phyloP scores from a whole-genome alignment of 2,888 invertebrate species.

The Archips crataeganus region DNA sequence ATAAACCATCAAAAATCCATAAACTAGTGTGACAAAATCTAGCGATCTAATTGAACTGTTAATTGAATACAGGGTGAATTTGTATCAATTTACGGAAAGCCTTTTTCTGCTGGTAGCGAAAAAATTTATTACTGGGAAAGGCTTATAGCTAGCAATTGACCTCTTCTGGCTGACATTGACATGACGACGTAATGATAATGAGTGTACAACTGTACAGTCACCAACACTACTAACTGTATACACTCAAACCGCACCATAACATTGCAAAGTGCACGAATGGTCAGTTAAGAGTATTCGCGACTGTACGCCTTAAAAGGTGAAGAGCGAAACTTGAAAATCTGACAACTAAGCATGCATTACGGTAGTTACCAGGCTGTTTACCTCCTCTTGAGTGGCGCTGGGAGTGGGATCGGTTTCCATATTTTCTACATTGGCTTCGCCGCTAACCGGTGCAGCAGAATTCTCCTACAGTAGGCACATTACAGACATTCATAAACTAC shows the following conservation, averaged over 20 bases:
- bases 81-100: too few relatives aligned
- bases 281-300: not conserved
- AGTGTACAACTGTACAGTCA: not conserved
- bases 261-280: not conserved
- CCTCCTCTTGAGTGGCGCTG: conserved; percentile 57
- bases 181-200: not conserved
- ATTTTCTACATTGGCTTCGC: conserved; percentile 54
- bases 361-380: conserved; percentile 47
- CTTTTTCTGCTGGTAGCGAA: too few relatives aligned
- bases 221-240: not conserved
- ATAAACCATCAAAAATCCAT: not conserved
- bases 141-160: not conserved
- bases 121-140: not conserved
- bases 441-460: conserved; percentile 57
- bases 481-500: conserved; percentile 53
- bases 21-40: not conserved
- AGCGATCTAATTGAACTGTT: not conserved
- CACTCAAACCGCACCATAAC: not conserved
- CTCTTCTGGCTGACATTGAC: not conserved
- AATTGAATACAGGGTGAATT: not conserved
- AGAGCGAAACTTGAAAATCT: conserved; percentile 9
- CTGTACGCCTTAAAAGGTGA: not conserved
- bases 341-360: not conserved
- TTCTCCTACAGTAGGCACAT: conserved; percentile 65
- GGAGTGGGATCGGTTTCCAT: conserved; percentile 58